Conservation (phyloP, 2,113 vertebrate genomes). For the Cyphomyrus discorhynchus region DNA sequence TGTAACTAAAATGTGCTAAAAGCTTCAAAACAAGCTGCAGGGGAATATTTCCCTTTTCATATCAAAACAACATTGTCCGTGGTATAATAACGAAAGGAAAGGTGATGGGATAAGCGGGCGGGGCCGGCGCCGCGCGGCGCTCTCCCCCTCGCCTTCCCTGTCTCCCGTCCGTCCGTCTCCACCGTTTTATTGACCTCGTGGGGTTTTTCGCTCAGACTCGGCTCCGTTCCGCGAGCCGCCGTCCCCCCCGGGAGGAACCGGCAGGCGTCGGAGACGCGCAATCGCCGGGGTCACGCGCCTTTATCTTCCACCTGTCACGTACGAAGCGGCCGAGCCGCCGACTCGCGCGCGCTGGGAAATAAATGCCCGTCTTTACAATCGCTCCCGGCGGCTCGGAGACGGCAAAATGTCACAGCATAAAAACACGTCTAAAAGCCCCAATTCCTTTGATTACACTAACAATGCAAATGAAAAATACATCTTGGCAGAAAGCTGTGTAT, state of each 20-base stretch:
- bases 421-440: background rate
- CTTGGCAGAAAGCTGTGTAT: background rate
- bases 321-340: background rate
- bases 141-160: background rate
- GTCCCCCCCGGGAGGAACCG: background rate
- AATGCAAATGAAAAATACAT: constrained; percentile 10
- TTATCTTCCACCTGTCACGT: constrained; percentile 1
- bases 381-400: background rate
- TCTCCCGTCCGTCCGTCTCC: background rate
- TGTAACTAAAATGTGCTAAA: background rate
- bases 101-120: background rate
- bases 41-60: background rate
- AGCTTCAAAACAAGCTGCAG: background rate
- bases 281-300: background rate
- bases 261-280: background rate
- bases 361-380: background rate
- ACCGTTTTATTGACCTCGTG: background rate
- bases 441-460: constrained; percentile 5
- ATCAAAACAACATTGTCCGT: background rate
- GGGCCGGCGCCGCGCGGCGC: background rate
- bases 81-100: background rate
- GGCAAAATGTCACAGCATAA: constrained; percentile 6
- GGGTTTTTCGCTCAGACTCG: background rate
- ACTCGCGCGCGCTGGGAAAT: background rate
- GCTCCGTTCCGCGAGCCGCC: background rate